Conservation (phyloP, 2,113 vertebrate genomes). For the Corythaixoides concolor region DNA sequence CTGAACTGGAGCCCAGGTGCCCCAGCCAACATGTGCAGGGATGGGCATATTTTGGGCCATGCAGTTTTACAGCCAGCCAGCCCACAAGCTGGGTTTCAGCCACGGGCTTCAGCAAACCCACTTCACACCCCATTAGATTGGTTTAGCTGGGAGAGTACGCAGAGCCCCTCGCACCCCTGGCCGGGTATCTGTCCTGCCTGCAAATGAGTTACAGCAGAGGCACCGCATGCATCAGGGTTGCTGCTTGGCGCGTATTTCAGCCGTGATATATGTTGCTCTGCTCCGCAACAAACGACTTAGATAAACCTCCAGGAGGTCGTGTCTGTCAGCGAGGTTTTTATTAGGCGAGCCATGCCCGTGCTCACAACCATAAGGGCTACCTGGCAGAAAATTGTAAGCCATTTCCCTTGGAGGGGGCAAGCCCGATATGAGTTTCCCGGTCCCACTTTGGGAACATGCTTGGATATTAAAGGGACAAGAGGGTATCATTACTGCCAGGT, state of each 20-base stretch:
- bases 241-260: slow-evolving; percentile 65
- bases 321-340: slow-evolving; percentile 65
- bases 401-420: neutral
- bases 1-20: slow-evolving; percentile 6
- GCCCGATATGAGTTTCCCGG: neutral
- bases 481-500: slow-evolving; percentile 16
- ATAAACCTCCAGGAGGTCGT: slow-evolving; percentile 61
- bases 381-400: slow-evolving; percentile 40
- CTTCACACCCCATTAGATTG: slow-evolving; percentile 65
- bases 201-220: slow-evolving; percentile 72
- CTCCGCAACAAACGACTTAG: slow-evolving; percentile 58
- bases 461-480: slow-evolving; percentile 50
- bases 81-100: slow-evolving; percentile 30
- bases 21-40: neutral
- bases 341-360: slow-evolving; percentile 55
- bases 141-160: slow-evolving; percentile 36
- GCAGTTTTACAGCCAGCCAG: neutral
- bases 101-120: slow-evolving; percentile 29
- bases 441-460: neutral
- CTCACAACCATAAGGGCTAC: slow-evolving; percentile 44
- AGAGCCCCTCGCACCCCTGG: slow-evolving; percentile 43
- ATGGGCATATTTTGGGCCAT: neutral
- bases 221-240: slow-evolving; percentile 55
- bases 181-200: slow-evolving; percentile 67
- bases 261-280: slow-evolving; percentile 68